phyloP scores from a whole-genome alignment of 2,797 vertebrate species.

The Serranus cabrilla region DNA sequence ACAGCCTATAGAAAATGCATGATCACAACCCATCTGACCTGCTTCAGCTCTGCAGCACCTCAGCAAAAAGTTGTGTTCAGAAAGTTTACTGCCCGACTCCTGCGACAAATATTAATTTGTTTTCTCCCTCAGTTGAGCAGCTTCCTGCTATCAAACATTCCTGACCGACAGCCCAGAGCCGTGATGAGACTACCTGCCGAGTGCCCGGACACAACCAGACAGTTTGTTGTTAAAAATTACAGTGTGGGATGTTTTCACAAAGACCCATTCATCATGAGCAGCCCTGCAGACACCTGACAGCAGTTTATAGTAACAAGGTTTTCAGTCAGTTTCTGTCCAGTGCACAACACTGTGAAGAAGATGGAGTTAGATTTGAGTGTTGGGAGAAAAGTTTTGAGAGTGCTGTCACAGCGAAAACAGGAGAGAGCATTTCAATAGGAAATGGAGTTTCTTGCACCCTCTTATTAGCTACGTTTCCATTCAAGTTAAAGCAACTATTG shows the following conservation, averaged over 20 bases:
- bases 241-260: background rate
- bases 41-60: background rate
- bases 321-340: background rate
- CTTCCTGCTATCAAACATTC: background rate
- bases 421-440: too few relatives aligned
- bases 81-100: too few relatives aligned
- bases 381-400: background rate
- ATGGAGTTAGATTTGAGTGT: too few relatives aligned
- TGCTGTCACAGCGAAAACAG: background rate
- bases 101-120: background rate
- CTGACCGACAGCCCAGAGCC: background rate
- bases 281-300: background rate
- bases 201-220: background rate
- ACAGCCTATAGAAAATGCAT: background rate
- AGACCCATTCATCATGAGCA: conserved; percentile 5
- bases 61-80: too few relatives aligned
- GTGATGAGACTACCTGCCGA: background rate
- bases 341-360: too few relatives aligned
- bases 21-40: background rate
- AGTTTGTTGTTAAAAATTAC: background rate
- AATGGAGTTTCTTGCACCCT: too few relatives aligned
- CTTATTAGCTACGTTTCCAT: too few relatives aligned
- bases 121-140: background rate
- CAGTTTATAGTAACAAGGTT: background rate
- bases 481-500: too few relatives aligned